A percentile compares a stretch with the other conserved stretches of the same genome.
Conservation (phyloP, 2,113 vertebrate genomes). For the Pygoscelis antarcticus region DNA sequence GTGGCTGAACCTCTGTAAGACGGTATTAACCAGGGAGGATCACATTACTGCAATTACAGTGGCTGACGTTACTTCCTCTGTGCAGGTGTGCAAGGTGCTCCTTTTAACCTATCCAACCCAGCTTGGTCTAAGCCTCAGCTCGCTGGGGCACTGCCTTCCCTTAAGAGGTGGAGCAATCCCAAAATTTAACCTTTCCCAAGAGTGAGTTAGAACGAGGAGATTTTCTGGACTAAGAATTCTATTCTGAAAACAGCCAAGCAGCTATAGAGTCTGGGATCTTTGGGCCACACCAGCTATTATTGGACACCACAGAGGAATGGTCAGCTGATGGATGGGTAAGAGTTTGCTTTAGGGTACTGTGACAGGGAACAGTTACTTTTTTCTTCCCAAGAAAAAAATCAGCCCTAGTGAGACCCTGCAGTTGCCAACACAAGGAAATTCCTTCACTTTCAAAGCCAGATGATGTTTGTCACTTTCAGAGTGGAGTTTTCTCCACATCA, state of each 20-base stretch:
- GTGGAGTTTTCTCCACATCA: background rate
- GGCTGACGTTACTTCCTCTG: background rate
- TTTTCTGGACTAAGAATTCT: background rate
- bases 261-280: background rate
- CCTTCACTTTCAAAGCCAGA: background rate
- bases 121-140: background rate
- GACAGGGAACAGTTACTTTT: background rate
- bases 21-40: background rate
- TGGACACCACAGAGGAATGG: background rate
- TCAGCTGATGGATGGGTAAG: background rate
- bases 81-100: background rate
- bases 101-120: background rate
- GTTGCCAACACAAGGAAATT: background rate
- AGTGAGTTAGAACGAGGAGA: background rate
- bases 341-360: background rate
- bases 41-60: background rate
- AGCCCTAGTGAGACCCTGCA: background rate
- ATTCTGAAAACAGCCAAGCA: background rate
- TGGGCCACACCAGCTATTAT: background rate
- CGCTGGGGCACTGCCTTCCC: background rate
- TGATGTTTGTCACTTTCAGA: background rate
- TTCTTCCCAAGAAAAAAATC: background rate
- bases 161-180: background rate
- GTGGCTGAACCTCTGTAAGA: background rate
- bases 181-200: background rate